Conservation (phyloP, 1,140 invertebrate genomes). For the Nylanderia fulva region DNA sequence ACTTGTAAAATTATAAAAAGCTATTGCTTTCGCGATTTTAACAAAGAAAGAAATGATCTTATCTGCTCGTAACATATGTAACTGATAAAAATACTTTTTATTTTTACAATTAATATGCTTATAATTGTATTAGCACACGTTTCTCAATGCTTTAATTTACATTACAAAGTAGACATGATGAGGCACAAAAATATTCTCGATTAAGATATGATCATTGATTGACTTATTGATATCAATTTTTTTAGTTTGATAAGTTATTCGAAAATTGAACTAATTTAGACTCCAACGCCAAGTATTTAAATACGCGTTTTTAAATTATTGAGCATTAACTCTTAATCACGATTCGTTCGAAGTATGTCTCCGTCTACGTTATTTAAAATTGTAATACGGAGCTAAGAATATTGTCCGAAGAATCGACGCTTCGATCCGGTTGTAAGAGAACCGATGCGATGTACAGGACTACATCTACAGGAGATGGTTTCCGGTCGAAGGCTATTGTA, state of each 20-base stretch:
- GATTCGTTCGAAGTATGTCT: neutral
- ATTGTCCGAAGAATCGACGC: neutral
- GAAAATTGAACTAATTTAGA: slow-evolving; percentile 7
- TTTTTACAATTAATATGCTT: neutral
- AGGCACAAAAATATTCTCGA: neutral
- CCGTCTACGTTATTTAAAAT: neutral
- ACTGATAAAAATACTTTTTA: neutral
- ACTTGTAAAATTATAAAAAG: too few relatives aligned
- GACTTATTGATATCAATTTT: neutral
- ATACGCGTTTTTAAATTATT: neutral
- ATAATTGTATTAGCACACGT: neutral
- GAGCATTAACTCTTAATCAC: neutral
- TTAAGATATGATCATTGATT: neutral
- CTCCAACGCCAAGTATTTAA: neutral
- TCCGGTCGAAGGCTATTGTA: slow-evolving; percentile 49
- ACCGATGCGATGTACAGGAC: neutral
- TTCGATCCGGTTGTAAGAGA: slow-evolving; percentile 28
- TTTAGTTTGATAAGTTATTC: too few relatives aligned
- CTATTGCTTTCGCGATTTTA: too few relatives aligned
- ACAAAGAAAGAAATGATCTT: neutral
- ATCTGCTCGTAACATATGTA: neutral
- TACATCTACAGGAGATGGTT: slow-evolving; percentile 9
- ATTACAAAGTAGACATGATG: neutral
- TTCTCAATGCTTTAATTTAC: neutral
- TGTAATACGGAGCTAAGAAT: neutral